Evolutionary conservation across 2,797 vertebrate species (phyloP).

Genomic region (Rhinichthys osculus): DNA sequence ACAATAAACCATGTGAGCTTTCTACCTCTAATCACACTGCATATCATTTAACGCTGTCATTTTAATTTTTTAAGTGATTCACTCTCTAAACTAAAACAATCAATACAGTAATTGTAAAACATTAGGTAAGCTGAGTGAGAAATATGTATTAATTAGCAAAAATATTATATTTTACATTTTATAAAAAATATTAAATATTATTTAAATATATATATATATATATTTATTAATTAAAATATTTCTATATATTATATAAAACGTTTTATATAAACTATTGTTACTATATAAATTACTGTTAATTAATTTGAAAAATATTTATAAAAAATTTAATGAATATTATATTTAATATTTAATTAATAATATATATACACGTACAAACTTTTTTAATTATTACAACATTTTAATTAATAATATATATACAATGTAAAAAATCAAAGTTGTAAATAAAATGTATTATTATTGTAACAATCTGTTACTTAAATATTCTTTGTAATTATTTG

Average conservation of each 20-base stretch:
- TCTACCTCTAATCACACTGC: slow-evolving; percentile 1
- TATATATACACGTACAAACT: too few species aligned
- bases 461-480: too few species aligned
- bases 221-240: neutral
- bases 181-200: neutral
- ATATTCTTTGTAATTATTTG: too few species aligned
- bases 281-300: neutral
- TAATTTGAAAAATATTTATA: neutral
- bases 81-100: neutral
- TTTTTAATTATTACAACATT: too few species aligned
- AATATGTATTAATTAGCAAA: neutral
- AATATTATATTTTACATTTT: neutral
- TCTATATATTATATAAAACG: neutral
- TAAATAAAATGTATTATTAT: too few species aligned
- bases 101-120: neutral
- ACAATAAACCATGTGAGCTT: neutral
- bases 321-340: too few species aligned
- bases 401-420: too few species aligned
- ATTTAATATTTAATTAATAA: too few species aligned
- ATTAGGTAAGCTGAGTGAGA: too few species aligned
- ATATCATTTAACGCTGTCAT: neutral
- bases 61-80: neutral
- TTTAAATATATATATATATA: too few species aligned
- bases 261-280: neutral
- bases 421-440: too few species aligned